Percentiles rank a stretch among this genome's conserved stretches.
Evolutionary conservation across 2,888 invertebrate genomes (phyloP).

Genomic region (Hirudinaria manillensis): DNA sequence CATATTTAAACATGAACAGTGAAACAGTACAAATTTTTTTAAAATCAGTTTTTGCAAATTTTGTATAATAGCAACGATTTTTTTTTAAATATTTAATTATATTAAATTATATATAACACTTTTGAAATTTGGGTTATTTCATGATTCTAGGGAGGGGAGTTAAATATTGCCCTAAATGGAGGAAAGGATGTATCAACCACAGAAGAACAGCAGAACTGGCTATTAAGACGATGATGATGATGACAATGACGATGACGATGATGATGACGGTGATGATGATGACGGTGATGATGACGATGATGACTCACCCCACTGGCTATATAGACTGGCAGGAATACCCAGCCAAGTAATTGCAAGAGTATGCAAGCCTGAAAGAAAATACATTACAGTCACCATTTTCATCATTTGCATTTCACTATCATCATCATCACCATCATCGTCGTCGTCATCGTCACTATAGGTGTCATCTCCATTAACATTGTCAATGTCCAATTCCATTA

Average conservation of each 20-base stretch:
- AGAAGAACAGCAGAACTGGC: not conserved
- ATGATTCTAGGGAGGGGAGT: too few species aligned
- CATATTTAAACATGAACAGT: too few species aligned
- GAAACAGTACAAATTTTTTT: too few species aligned
- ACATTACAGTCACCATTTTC: conserved; percentile 2
- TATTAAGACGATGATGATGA: not conserved
- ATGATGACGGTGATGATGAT: conserved; percentile 24
- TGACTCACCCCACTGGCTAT: conserved; percentile 48
- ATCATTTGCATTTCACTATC: conserved; percentile 17
- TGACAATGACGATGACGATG: conserved; percentile 3
- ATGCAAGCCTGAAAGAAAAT: conserved; percentile 36
- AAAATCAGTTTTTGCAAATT: too few species aligned
- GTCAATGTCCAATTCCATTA: too few species aligned
- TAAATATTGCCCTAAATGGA: too few species aligned
- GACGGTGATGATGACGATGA: conserved; percentile 29
- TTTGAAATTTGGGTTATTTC: too few species aligned
- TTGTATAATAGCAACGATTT: too few species aligned
- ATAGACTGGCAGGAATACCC: conserved; percentile 52
- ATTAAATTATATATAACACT: too few species aligned
- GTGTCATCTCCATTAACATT: too few species aligned
- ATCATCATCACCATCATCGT: not conserved
- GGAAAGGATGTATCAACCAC: not conserved
- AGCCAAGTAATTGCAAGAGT: conserved; percentile 44
- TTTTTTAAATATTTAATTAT: too few species aligned
- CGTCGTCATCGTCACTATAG: not conserved